Evolutionary conservation across 2,888 invertebrate species (phyloP), one percentile per base, ranked within the genome.

Genomic region (Neria commutata): DNA sequence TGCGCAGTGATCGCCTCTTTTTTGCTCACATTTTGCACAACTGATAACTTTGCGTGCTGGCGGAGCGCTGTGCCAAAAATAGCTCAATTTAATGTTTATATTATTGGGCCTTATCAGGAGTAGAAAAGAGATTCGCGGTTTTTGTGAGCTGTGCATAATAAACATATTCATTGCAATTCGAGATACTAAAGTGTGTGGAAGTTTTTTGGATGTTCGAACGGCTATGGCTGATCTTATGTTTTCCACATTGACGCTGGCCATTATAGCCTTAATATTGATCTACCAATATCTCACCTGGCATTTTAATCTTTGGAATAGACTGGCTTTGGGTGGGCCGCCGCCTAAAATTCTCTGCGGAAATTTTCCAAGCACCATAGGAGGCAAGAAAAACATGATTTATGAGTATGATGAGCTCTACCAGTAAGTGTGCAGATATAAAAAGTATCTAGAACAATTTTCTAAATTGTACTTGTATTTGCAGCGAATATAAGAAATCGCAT

Each of bases 321-420:
- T 74, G 1, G 77, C 76, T 1, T 63, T 84, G 14, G 60, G 67
- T 1, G 81, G 81, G 5, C 83, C 83, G 0, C 67, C 68, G 33
- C 83, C 83, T 0, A 53, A 64, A 1, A 66, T 77, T 0, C 34
- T 79, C 1, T 70, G 79, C 4, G 84, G 84, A 1, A 83, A 79
- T 42, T 68, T 81, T 46, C 72, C 73, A 2, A 73, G 70, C 0
- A 55, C 70, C 5, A 46, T 80, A 5, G 71, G 71, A 1, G 68
- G 75, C 14, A 70, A 64, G 47, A 68, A 70, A 59, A 77, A 77
- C 37, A 63, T 81, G 2, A 73, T 77, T 0, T 68, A 75, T 50
- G 81, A 83, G 45, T 68, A 79, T 17, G 75, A 80, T 62, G 71
- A 72, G 6, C 71, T 83, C 19, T 83, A 83, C 65, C 70, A 76